phyloP scores from a whole-genome alignment of 2,113 vertebrate genomes.

The Pachypanchax playfairii region DNA sequence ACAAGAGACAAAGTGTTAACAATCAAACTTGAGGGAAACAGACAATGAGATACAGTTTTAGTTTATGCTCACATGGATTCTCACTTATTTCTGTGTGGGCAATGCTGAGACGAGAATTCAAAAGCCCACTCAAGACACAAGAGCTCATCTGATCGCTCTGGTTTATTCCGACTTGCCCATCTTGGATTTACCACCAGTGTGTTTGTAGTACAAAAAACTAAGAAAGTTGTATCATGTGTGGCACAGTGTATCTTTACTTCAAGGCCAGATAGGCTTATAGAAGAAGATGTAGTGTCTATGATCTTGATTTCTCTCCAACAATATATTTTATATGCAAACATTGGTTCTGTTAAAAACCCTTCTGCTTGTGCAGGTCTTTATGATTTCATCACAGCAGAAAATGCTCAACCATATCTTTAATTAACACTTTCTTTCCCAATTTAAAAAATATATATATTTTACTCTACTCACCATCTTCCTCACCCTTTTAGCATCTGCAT shows the following conservation, averaged over 20 bases:
- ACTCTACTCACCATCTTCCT: not conserved
- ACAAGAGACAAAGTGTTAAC: slow-evolving; percentile 18
- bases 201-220: slow-evolving; percentile 43
- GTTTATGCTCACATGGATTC: slow-evolving; percentile 8
- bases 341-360: slow-evolving; percentile 10
- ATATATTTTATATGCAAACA: slow-evolving; percentile 2
- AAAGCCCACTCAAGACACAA: slow-evolving; percentile 26
- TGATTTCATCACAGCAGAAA: slow-evolving; percentile 37
- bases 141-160: slow-evolving; percentile 26
- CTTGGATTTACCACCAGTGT: not conserved
- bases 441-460: not conserved
- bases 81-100: slow-evolving; percentile 12
- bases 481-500: not conserved
- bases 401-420: slow-evolving; percentile 23
- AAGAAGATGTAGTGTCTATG: slow-evolving; percentile 28
- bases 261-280: slow-evolving; percentile 28
- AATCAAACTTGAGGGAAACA: not conserved
- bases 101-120: no score
- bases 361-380: slow-evolving; percentile 5
- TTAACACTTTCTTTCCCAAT: slow-evolving; percentile 9
- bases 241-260: slow-evolving; percentile 40
- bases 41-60: slow-evolving; percentile 17
- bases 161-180: slow-evolving; percentile 34
- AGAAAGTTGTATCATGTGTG: slow-evolving; percentile 57
- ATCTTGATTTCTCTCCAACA: slow-evolving; percentile 11